A percentile compares a stretch with the other conserved stretches of the same genome.
phyloP scores from a whole-genome alignment of 2,888 invertebrate genomes.

The Protophormia terraenovae region DNA sequence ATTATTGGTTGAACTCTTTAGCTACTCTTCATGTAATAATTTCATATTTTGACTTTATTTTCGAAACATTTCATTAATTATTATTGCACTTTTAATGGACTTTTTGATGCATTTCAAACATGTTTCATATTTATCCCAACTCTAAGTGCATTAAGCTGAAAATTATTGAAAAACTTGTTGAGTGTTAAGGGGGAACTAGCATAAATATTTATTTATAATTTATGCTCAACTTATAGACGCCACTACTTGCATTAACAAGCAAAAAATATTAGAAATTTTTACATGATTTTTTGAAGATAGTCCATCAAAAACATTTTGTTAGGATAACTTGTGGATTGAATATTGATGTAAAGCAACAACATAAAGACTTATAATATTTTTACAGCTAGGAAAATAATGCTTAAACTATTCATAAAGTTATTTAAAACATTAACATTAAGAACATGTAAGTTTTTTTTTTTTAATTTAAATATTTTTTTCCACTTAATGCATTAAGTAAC shows the following conservation, averaged over 20 bases:
- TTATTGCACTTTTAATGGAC: slow-evolving; percentile 35
- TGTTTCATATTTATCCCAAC: slow-evolving; percentile 7
- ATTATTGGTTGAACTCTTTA: not conserved
- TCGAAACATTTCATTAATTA: slow-evolving; percentile 24
- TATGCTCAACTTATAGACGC: slow-evolving; percentile 54
- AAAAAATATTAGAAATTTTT: slow-evolving; percentile 12
- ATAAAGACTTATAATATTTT: not conserved
- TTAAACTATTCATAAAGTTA: not conserved
- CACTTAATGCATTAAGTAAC: not conserved
- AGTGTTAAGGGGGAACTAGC: not conserved
- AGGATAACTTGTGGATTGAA: slow-evolving; percentile 42
- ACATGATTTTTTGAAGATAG: slow-evolving; percentile 18
- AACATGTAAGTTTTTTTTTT: not conserved
- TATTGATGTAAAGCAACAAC: slow-evolving; percentile 41
- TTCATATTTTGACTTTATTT: not conserved
- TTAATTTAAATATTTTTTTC: not conserved
- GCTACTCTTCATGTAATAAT: not conserved
- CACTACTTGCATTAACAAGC: slow-evolving; percentile 22
- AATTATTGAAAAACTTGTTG: not conserved
- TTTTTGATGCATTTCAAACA: slow-evolving; percentile 21
- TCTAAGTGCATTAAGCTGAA: slow-evolving; percentile 10
- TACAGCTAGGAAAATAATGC: not conserved
- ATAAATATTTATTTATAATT: slow-evolving; percentile 36
- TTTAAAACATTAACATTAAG: not conserved
- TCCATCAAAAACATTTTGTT: slow-evolving; percentile 38